Conservation (phyloP, 2,888 invertebrate species). For the Clitarchus hookeri region DNA sequence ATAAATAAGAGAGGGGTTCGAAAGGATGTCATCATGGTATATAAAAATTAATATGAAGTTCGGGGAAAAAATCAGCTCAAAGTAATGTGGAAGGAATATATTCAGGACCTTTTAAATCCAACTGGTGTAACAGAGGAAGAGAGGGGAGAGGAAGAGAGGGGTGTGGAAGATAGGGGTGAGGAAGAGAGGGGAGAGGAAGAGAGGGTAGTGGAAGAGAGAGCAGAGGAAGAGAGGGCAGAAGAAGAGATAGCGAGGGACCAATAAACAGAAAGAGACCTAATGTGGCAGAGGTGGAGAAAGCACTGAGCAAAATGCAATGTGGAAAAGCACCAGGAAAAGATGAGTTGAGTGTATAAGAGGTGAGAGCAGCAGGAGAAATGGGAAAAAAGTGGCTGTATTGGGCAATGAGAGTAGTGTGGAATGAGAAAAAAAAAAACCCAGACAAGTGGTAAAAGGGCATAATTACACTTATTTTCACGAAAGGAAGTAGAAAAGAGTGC, state of each 20-base stretch:
- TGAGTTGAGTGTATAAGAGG: neutral
- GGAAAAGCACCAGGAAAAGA: neutral
- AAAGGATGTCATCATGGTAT: neutral
- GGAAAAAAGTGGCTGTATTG: neutral
- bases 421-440: neutral
- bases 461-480: neutral
- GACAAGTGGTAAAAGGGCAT: neutral
- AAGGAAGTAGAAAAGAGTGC: neutral
- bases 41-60: neutral
- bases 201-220: too few relatives aligned
- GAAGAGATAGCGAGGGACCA: neutral
- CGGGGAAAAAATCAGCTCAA: neutral
- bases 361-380: neutral
- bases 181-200: neutral
- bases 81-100: neutral
- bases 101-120: neutral
- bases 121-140: neutral
- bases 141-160: too few relatives aligned
- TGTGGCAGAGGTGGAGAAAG: neutral
- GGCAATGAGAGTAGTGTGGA: neutral
- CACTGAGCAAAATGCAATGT: neutral
- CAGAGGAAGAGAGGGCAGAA: neutral
- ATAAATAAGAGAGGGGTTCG: neutral
- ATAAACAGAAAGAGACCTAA: neutral
- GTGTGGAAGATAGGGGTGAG: too few relatives aligned